A percentile compares a stretch with the other conserved stretches of the same genome.
Evolutionary conservation across 2,888 invertebrate species (phyloP).

Genomic region (Dasypogon diadema): DNA sequence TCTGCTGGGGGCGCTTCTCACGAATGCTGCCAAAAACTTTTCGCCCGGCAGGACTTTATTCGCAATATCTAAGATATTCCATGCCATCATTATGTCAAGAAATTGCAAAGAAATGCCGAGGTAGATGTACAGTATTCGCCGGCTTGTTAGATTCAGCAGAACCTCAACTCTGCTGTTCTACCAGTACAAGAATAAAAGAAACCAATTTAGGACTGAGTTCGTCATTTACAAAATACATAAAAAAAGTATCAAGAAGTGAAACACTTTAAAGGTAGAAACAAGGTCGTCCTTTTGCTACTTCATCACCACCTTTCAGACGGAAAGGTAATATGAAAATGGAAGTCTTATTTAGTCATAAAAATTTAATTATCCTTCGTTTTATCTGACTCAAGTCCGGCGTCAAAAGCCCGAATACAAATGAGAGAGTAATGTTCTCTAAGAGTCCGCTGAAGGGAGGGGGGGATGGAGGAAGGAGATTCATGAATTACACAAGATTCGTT

Average conservation of each 20-base stretch:
- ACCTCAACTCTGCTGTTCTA: neutral
- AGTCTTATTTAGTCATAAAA: conserved; percentile 37
- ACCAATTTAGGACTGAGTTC: neutral
- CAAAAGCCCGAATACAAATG: conserved; percentile 24
- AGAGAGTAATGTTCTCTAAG: conserved; percentile 11
- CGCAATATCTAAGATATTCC: neutral
- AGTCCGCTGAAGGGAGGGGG: neutral
- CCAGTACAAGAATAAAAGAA: neutral
- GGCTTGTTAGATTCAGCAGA: neutral
- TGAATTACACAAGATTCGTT: conserved; percentile 26
- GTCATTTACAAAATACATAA: neutral
- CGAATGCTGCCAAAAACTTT: neutral
- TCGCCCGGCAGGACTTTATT: neutral
- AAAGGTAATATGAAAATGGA: conserved; percentile 18
- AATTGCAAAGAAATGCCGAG: neutral
- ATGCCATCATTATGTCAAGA: neutral
- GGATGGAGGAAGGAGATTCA: conserved; percentile 12
- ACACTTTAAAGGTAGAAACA: neutral
- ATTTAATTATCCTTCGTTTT: conserved; percentile 25
- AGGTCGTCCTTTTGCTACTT: neutral
- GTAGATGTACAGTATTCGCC: neutral
- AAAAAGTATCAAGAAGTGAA: neutral
- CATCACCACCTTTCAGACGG: neutral
- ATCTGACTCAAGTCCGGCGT: conserved; percentile 8
- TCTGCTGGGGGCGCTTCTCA: neutral